Evolutionary conservation across 2,113 vertebrate genomes (phyloP), one percentile per base, ranked within the genome.

Genomic region (Protomyctophum bolini): DNA sequence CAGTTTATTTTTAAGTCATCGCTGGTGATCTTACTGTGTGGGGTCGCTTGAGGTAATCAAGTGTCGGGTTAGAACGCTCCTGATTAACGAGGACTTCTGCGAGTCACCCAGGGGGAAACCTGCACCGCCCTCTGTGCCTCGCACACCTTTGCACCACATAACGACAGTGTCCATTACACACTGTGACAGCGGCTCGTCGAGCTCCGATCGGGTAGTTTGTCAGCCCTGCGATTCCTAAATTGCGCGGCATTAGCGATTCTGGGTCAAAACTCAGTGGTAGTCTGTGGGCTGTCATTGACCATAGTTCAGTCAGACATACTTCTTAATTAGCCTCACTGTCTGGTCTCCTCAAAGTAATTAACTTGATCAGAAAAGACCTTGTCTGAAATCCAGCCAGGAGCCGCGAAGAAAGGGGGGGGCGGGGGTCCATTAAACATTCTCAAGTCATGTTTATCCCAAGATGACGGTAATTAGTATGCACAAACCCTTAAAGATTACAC

Each of bases 291-390:
- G 85, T 80, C 87, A 87, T 80, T 88, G 85, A 90, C 87, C 81
- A 82, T 59, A 73, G 73, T 86, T 81, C 88, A 87, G 67, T 81
- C 63, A 54, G 83, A 87, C 82, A 82, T 87, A 84, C 87, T 92
- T 89, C 85, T 88, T 88, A 88, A 92, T 91, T 92, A 91, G 88
- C 88, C 81, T 82, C 86, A 76, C 87, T 87, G 87, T 85, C 85
- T 87, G 87, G 87, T 82, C 79, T 58, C 76, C 80, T 86, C 85
- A 81, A 76, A 86, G 89, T 86, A 89, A 92, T 91, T 90, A 92
- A 84, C 78, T 83, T 66, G 72, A 88, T 88, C 87, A 88, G 87
- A 80, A 88, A 90, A 85, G 87, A 88, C 87, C 84, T 87, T 75
- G 89, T 87, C 83, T 88, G 75, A 66, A 91, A 86, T 91, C 72